Base-by-base conservation (phyloP, 2,888 invertebrate species). In the Trissolcus japonicus region DNA sequence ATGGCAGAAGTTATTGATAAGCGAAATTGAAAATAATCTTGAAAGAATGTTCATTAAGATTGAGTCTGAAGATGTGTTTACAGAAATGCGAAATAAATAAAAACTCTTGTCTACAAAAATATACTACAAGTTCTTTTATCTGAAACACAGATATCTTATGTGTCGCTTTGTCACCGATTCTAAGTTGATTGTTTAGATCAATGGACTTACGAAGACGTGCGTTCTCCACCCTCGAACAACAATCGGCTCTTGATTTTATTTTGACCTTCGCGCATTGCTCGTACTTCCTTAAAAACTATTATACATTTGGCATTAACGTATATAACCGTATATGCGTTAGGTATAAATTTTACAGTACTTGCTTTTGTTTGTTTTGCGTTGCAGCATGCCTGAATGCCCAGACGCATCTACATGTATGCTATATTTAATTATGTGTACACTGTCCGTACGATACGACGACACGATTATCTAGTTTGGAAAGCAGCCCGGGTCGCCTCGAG, bases 241-340 rank as follows among this genome's bases (percentile, higher is more conserved):
- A 78, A 73, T 48, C 76, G 71, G 66, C 50, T 78, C 69, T 69
- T 69, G 65, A 65, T 55, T 63, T 61, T 54, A 35, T 67, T 76
- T 67, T 77, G 57, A 72, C 72, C 59, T 65, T 74, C 78, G 78
- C 80, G 72, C 79, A 77, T 80, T 79, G 78, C 80, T 82, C 81
- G 80, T 80, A 79, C 80, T 78, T 80, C 69, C 82, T 85, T 83
- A 83, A 79, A 76, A 87, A 86, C 87, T 87, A 87, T 87, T 86
- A 88, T 88, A 88, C 88, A 88, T 88, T 88, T 88, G 88, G 88
- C 88, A 88, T 89, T 88, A 83, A 87, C 85, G 83, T 84, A 85
- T 83, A 83, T 85, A 87, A 87, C 83, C 85, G 83, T 86, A 86
- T 87, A 87, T 86, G 86, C 84, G 82, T 87, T 80, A 85, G 84